These are phyloP conservation scores for Anaspis maculata DNA, from an alignment of 2,888 invertebrate species.

Conservation along the genomic window DNA sequence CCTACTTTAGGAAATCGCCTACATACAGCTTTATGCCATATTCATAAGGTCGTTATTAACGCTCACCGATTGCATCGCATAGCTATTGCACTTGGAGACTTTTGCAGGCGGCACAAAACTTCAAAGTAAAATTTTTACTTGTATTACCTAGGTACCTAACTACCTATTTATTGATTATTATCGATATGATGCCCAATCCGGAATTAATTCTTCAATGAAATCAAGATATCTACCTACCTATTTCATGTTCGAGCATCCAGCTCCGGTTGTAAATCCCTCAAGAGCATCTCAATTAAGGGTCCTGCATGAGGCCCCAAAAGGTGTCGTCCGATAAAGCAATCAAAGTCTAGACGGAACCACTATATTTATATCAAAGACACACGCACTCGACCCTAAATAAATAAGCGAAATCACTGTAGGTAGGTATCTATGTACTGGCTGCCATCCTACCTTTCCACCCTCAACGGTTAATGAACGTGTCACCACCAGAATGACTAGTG, in stretches of 20 bases:
- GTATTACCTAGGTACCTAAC: too few species aligned
- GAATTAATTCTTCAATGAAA: too few species aligned
- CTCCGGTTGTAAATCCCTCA: neutral
- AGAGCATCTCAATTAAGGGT: constrained; percentile 4
- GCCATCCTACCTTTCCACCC: constrained; percentile 10
- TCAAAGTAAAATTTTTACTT: too few species aligned
- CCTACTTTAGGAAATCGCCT: constrained; percentile 26
- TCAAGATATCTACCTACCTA: too few species aligned
- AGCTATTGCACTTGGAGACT: neutral
- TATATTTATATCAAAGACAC: constrained; percentile 25
- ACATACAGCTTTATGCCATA: constrained; percentile 15
- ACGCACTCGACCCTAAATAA: constrained; percentile 24
- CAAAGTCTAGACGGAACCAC: constrained; percentile 11
- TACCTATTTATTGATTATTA: too few species aligned
- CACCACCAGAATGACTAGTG: constrained; percentile 32
- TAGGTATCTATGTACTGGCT: constrained; percentile 4
- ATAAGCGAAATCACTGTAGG: constrained; percentile 25
- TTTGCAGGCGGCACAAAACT: too few species aligned
- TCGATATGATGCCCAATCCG: too few species aligned
- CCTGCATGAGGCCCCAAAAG: too few species aligned
- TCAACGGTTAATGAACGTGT: constrained; percentile 28
- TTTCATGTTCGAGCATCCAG: too few species aligned
- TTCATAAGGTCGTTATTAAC: neutral
- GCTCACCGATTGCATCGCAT: neutral
- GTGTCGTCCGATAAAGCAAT: constrained; percentile 10